A percentile compares a stretch with the other conserved stretches of the same genome.
Conservation (phyloP, 1,140 invertebrate genomes). For the Saccostrea glomerata region DNA sequence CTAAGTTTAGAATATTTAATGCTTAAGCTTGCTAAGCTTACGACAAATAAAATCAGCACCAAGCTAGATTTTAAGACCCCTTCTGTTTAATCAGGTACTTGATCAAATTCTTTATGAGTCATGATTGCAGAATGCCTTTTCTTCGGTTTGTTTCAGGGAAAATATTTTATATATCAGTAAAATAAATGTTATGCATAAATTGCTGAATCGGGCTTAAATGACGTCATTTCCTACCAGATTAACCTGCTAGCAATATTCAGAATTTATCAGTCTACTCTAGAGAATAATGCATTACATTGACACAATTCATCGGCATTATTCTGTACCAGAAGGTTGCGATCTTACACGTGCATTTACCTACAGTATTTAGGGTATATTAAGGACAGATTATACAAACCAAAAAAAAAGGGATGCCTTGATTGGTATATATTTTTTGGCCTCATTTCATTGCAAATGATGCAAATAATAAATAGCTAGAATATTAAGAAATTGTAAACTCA, state of each 20-base stretch:
- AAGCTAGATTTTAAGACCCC: not conserved
- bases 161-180: constrained; percentile 23
- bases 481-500: too few relatives aligned
- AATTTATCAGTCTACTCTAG: not conserved
- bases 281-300: not conserved
- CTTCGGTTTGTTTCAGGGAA: not conserved
- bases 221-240: not conserved
- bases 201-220: not conserved
- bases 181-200: not conserved
- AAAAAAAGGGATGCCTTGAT: too few relatives aligned
- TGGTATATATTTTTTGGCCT: too few relatives aligned
- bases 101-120: not conserved
- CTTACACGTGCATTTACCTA: not conserved
- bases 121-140: not conserved
- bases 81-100: not conserved
- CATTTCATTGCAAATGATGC: too few relatives aligned
- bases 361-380: not conserved
- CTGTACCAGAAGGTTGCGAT: not conserved
- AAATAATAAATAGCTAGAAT: too few relatives aligned
- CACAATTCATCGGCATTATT: not conserved
- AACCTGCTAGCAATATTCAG: not conserved
- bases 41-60: too few relatives aligned
- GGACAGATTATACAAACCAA: too few relatives aligned
- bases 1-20: too few relatives aligned
- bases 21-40: too few relatives aligned